phyloP scores from a whole-genome alignment of 2,888 invertebrate genomes.

The Hybos culiciformis region DNA sequence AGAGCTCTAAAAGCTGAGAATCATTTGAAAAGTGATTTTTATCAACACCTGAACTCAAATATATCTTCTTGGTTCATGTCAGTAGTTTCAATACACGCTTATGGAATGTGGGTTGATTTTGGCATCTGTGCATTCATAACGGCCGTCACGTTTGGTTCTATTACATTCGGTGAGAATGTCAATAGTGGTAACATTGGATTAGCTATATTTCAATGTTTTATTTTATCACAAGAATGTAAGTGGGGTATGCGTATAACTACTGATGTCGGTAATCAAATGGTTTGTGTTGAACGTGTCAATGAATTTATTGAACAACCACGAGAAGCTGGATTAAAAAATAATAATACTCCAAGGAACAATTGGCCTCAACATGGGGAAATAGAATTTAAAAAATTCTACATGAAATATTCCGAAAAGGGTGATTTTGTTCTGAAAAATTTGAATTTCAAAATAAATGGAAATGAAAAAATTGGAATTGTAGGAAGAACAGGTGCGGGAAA shows the following conservation, averaged over 20 bases:
- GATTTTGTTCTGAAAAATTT: conserved; percentile 59
- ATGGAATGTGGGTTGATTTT: conserved; percentile 62
- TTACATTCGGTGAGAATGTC: conserved; percentile 45
- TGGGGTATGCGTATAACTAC: conserved; percentile 56
- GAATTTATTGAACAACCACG: conserved; percentile 55
- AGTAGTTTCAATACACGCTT: conserved; percentile 49
- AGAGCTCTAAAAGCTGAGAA: conserved; percentile 56
- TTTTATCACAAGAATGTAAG: conserved; percentile 56
- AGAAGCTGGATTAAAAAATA: conserved; percentile 35
- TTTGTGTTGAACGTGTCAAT: conserved; percentile 57
- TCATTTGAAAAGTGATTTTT: conserved; percentile 47
- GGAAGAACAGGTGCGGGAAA: conserved; percentile 79
- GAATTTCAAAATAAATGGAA: conserved; percentile 51
- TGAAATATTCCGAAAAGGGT: conserved; percentile 51
- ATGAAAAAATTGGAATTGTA: conserved; percentile 61
- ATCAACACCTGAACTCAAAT: conserved; percentile 49
- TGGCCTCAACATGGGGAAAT: conserved; percentile 58
- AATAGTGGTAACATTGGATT: conserved; percentile 54
- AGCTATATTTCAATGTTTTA: conserved; percentile 53
- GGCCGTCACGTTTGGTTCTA: conserved; percentile 47
- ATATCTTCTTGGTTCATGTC: conserved; percentile 68
- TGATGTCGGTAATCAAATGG: conserved; percentile 57
- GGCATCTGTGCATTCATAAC: conserved; percentile 53
- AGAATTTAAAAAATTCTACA: conserved; percentile 34
- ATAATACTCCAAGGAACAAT: conserved; percentile 39